Evolutionary conservation across 2,888 invertebrate genomes (phyloP).

Genomic region (Dione juno): DNA sequence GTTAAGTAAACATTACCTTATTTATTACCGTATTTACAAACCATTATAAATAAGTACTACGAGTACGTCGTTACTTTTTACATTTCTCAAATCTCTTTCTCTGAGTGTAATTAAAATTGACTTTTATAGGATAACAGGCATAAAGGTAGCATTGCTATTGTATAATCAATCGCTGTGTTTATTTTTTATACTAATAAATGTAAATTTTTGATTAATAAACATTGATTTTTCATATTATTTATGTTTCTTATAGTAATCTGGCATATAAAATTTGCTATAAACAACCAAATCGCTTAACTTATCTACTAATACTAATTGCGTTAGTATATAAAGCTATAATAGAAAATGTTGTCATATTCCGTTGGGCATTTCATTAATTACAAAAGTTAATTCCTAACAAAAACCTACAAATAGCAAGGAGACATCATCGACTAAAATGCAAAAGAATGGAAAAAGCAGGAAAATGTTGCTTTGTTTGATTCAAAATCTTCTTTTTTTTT

Average conservation of each 20-base stretch:
- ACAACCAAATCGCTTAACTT: too few species aligned
- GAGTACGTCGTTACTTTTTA: not conserved
- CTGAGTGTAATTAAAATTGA: not conserved
- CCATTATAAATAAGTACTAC: not conserved
- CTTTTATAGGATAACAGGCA: not conserved
- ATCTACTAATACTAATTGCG: too few species aligned
- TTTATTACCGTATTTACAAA: constrained; percentile 8
- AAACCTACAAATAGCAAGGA: too few species aligned
- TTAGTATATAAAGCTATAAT: too few species aligned
- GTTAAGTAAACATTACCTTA: constrained; percentile 1
- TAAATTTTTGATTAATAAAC: not conserved
- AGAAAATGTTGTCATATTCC: too few species aligned
- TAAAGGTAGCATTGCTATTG: not conserved
- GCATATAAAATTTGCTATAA: too few species aligned
- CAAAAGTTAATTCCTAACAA: too few species aligned
- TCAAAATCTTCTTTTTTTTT: too few species aligned
- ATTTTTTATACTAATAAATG: not conserved
- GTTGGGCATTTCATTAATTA: too few species aligned
- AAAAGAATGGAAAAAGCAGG: too few species aligned
- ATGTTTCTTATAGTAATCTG: not conserved
- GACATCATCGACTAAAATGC: too few species aligned
- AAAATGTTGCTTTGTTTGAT: too few species aligned
- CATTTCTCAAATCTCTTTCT: not conserved
- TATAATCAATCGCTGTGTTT: not conserved
- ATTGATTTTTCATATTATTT: not conserved